Conservation (phyloP, 2,888 invertebrate species). For the Drosophila tripunctata region DNA sequence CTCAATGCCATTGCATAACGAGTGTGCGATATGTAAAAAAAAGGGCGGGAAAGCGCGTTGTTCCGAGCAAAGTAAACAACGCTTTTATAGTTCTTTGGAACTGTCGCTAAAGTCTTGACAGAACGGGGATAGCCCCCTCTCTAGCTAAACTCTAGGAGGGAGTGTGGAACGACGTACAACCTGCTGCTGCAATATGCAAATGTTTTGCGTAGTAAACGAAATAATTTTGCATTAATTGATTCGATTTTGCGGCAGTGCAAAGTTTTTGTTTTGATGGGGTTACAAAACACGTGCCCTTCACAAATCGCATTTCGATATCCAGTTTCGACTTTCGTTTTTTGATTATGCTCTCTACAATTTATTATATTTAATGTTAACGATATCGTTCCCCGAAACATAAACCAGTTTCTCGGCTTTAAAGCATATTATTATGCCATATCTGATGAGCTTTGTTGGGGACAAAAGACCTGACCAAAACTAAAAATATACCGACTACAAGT, state of each 20-base stretch:
- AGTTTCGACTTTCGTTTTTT: slow-evolving; percentile 27
- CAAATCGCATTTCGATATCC: slow-evolving; percentile 9
- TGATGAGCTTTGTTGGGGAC: slow-evolving; percentile 9
- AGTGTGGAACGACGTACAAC: slow-evolving; percentile 13
- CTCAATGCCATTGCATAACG: slow-evolving; percentile 69
- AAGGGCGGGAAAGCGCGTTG: slow-evolving; percentile 69
- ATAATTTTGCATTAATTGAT: slow-evolving; percentile 56
- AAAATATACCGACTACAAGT: slow-evolving; percentile 15
- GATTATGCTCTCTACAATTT: slow-evolving; percentile 48
- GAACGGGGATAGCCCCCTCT: not conserved
- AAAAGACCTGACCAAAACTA: slow-evolving; percentile 25
- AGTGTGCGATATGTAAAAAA: slow-evolving; percentile 54
- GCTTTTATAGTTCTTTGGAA: slow-evolving; percentile 64
- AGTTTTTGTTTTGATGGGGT: slow-evolving; percentile 17
- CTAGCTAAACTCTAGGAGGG: no score
- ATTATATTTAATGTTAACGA: slow-evolving; percentile 6
- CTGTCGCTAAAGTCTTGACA: slow-evolving; percentile 1
- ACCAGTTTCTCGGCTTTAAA: slow-evolving; percentile 57
- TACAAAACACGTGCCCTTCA: slow-evolving; percentile 41
- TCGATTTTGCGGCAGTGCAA: slow-evolving; percentile 23
- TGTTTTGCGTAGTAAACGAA: slow-evolving; percentile 68
- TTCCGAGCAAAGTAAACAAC: slow-evolving; percentile 58
- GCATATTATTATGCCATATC: not conserved
- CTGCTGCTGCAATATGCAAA: slow-evolving; percentile 72
- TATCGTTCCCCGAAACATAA: slow-evolving; percentile 20